Percentiles rank a stretch among this genome's conserved stretches.
Conservation (phyloP, 2,888 invertebrate genomes). For the Eupelmus urozonus region DNA sequence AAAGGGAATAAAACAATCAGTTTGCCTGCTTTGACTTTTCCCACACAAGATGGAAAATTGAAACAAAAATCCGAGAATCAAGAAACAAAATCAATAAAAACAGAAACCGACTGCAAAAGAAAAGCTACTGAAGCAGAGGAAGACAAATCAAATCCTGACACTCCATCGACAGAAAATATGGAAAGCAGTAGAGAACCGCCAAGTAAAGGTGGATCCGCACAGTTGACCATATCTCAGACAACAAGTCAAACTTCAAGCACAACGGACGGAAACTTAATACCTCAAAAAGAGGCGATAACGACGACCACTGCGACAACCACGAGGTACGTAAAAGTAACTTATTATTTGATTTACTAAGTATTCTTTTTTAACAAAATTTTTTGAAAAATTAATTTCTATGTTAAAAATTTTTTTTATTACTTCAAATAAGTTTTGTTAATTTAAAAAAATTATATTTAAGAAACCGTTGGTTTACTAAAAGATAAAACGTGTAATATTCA, state of each 20-base stretch:
- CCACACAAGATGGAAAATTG: constrained; percentile 84
- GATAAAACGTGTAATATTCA: no score
- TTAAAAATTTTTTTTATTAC: no score
- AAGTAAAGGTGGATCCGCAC: constrained; percentile 31
- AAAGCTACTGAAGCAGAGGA: constrained; percentile 44
- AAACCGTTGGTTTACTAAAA: no score
- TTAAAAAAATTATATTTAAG: no score
- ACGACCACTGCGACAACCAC: constrained; percentile 21
- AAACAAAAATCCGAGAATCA: constrained; percentile 68
- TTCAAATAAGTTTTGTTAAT: no score
- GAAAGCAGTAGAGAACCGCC: constrained; percentile 39
- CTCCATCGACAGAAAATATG: constrained; percentile 27
- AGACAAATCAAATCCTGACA: constrained; percentile 24
- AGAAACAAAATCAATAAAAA: constrained; percentile 62
- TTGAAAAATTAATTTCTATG: no score
- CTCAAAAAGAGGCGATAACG: constrained; percentile 52
- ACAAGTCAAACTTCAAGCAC: constrained; percentile 61
- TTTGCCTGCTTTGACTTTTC: constrained; percentile 86
- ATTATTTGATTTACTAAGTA: no score
- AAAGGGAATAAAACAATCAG: constrained; percentile 82
- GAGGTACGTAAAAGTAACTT: constrained; percentile 9
- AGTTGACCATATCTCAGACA: constrained; percentile 60
- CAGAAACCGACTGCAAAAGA: constrained; percentile 65
- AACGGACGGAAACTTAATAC: constrained; percentile 54
- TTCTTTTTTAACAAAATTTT: no score